Evolutionary conservation across 2,888 invertebrate species (phyloP), one percentile per base, ranked within the genome.

Genomic region (Lithophane socia): DNA sequence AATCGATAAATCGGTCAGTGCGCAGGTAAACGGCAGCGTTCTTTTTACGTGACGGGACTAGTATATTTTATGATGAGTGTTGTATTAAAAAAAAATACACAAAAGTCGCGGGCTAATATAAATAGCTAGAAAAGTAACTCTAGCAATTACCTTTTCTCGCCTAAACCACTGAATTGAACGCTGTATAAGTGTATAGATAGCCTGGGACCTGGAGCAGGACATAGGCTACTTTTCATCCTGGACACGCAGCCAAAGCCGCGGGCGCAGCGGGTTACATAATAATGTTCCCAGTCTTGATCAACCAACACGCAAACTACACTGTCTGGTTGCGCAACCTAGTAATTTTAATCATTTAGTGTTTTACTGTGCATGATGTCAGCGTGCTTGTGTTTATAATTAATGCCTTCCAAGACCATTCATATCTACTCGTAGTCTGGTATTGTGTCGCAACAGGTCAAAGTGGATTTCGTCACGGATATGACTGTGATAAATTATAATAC

Each of bases 351-450:
- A 60, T 49, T 76, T 58, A 70, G 67, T 83, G 79, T 77, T 82
- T 75, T 79, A 81, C 65, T 69, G n/a, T 0, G 73, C 60, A 77
- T 90, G 87, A 89, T 79, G 86, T 88, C 87, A 90, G 61, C 72
- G 16, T 67, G 64, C 65, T 86, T 88, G 84, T 83, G 58, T 80
- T 78, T 78, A 69, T 80, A 86, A 87, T 88, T 88, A 85, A 87
- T 82, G 81, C 68, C 79, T 79, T 60, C 70, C 82, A 86, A 82
- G 79, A 76, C 66, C 76, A 81, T 74, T 79, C 73, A 61, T 82
- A 82, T 87, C 82, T 73, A 71, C 75, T 78, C 21, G 65, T 37
- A 44, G 56, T 60, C 79, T 71, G 13, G 58, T 66, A 63, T 54
- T 70, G 58, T 79, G 69, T 69, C 49, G 67, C 73, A 74, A 76